Conservation (phyloP, 2,113 vertebrate genomes). For the Tursiops truncatus region DNA sequence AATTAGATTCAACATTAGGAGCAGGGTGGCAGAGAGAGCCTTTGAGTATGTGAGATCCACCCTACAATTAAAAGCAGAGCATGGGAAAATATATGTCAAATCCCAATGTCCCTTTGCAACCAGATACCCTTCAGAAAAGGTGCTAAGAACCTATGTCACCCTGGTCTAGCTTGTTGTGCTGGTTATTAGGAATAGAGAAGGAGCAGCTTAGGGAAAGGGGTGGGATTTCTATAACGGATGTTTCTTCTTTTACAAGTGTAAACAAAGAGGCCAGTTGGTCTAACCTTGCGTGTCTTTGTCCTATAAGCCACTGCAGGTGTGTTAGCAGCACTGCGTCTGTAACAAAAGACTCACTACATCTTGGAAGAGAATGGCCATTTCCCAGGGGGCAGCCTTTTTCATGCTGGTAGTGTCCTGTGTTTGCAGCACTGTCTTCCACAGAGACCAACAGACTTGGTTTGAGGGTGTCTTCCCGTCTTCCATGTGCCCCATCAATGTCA, state of each 20-base stretch:
- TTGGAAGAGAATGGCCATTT: constrained; percentile 83
- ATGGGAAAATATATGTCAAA: constrained; percentile 38
- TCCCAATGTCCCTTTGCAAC: constrained; percentile 48
- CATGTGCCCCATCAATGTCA: constrained; percentile 83
- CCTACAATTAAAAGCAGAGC: constrained; percentile 32
- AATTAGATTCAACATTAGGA: neutral
- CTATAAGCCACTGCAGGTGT: constrained; percentile 65
- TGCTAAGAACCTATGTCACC: neutral
- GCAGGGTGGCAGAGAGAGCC: neutral
- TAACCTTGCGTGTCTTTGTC: constrained; percentile 62
- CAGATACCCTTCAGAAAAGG: constrained; percentile 38
- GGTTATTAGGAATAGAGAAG: constrained; percentile 57
- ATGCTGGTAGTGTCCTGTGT: constrained; percentile 81
- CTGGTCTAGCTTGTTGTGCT: constrained; percentile 49
- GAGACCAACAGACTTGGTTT: constrained; percentile 88
- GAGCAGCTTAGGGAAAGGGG: neutral
- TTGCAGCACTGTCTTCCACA: constrained; percentile 85
- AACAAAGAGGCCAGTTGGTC: constrained; percentile 12
- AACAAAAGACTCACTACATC: neutral
- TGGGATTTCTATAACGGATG: neutral
- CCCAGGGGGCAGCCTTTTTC: constrained; percentile 79
- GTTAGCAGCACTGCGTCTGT: constrained; percentile 51
- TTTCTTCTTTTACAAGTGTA: constrained; percentile 1
- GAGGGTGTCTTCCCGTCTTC: constrained; percentile 90
- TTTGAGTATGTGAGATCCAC: constrained; percentile 17